Evolutionary conservation across 2,113 vertebrate species (phyloP), one percentile per base, ranked within the genome.

Genomic region (Pygoscelis adeliae): DNA sequence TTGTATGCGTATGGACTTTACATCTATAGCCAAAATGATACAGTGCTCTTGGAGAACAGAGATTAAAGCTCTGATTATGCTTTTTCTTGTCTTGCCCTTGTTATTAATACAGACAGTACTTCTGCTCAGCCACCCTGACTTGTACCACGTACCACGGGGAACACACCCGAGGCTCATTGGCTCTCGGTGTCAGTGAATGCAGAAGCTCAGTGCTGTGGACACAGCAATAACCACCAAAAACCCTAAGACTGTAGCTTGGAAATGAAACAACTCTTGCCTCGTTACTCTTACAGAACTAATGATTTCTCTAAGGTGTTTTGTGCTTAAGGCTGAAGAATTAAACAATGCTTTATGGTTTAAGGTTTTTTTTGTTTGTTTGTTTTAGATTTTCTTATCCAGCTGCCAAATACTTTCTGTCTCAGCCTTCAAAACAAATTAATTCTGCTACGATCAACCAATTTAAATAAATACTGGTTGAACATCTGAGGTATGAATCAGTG

Each of bases 331-430:
- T 69, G 84, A 76, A 29, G 71, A 96, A 84, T 58, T 58, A 78
- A 95, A 78, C 63, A 78, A 50, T n/a, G 50, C 29, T 77, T 40
- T 58, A 50, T 0, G 2, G 71, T 72, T 94, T 87, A 42, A 91
- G 52, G 58, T 11, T 4, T 59, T 20, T 27, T 92, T 93, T 94
- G 67, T 94, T 95, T 90, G 91, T 83, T 94, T 95, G 89, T 63
- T 78, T 90, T 83, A 90, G 50, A 55, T 94, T 88, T 95, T 93
- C 79, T 83, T 88, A 70, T 38, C 44, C 85, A 40, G 79, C 63
- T 94, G 90, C 93, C 93, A 96, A 86, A 84, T 34, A 38, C 59
- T 49, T 85, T 79, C 85, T 93, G 87, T 84, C 91, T 97, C 74
- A 73, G 83, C 29, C 42, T 90, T 93, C 59, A 67, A 92, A 95